A percentile compares a stretch with the other conserved stretches of the same genome.
These are phyloP conservation scores for Tiliqua scincoides DNA, from an alignment of 2,113 vertebrate species.

Conservation along the genomic window DNA sequence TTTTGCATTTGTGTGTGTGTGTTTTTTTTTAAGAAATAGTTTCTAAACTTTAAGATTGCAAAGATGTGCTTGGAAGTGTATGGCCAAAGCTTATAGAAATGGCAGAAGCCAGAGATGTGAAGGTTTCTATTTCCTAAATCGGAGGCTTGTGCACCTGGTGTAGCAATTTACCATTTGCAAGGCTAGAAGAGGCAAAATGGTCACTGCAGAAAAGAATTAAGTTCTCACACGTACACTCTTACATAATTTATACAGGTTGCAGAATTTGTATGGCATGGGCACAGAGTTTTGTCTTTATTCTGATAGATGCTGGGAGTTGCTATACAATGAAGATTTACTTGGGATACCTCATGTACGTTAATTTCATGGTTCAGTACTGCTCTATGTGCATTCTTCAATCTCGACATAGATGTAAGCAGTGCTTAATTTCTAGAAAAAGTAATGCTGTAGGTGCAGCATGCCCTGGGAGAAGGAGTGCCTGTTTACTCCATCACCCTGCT, in stretches of 20 bases:
- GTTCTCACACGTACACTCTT: background rate
- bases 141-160: background rate
- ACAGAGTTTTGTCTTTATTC: background rate
- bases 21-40: background rate
- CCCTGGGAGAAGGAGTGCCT: too few species aligned
- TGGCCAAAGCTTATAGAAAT: background rate
- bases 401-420: too few species aligned
- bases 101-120: background rate
- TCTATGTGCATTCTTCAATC: background rate
- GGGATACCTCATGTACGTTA: background rate
- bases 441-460: too few species aligned
- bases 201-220: background rate
- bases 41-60: background rate
- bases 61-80: background rate
- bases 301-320: background rate
- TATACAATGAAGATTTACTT: background rate
- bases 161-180: background rate
- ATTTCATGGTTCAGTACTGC: background rate
- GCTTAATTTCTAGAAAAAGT: background rate
- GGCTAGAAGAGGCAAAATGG: background rate
- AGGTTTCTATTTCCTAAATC: background rate
- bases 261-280: background rate
- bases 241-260: background rate
- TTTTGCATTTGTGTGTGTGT: rapidly evolving
- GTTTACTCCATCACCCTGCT: too few species aligned